These are phyloP conservation scores for Gymnogyps californianus DNA, from an alignment of 2,113 vertebrate species.

Conservation along the genomic window DNA sequence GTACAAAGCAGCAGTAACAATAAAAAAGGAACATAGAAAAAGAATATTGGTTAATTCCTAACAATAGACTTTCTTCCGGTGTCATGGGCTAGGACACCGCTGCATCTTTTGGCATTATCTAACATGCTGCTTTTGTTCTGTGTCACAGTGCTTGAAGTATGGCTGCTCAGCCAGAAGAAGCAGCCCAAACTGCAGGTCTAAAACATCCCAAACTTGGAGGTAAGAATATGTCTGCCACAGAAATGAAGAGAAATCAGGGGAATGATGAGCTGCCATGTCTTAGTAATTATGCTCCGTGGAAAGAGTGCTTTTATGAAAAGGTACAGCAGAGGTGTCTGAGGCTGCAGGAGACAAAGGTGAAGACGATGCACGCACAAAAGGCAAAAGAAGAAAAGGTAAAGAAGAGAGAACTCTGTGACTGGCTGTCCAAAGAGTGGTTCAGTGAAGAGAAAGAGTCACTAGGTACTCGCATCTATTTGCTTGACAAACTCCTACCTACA, in stretches of 20 bases:
- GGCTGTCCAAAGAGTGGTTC: slow-evolving; percentile 73
- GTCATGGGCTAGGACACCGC: background rate
- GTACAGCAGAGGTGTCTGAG: slow-evolving; percentile 63
- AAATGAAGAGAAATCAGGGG: background rate
- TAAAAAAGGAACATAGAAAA: background rate
- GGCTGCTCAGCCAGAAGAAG: background rate
- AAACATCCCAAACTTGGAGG: background rate
- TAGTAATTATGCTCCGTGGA: slow-evolving; percentile 28
- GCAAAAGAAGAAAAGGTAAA: slow-evolving; percentile 38
- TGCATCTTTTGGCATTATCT: background rate
- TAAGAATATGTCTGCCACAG: background rate
- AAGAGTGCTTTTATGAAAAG: slow-evolving; percentile 54
- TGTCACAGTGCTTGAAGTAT: slow-evolving; percentile 7
- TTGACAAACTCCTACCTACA: slow-evolving; percentile 79
- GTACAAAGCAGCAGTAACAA: background rate
- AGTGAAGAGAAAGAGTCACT: slow-evolving; percentile 46
- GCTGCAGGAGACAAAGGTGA: slow-evolving; percentile 61
- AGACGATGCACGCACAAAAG: slow-evolving; percentile 24
- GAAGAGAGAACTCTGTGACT: slow-evolving; percentile 44
- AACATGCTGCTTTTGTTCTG: background rate
- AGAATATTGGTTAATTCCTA: background rate
- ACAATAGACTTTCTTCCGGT: background rate
- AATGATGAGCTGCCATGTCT: background rate
- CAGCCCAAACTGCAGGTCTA: background rate
- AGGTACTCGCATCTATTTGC: slow-evolving; percentile 65